Evolutionary conservation across 1,140 invertebrate genomes (phyloP), one percentile per base, ranked within the genome.

Genomic region (Eurosta solidaginis): DNA sequence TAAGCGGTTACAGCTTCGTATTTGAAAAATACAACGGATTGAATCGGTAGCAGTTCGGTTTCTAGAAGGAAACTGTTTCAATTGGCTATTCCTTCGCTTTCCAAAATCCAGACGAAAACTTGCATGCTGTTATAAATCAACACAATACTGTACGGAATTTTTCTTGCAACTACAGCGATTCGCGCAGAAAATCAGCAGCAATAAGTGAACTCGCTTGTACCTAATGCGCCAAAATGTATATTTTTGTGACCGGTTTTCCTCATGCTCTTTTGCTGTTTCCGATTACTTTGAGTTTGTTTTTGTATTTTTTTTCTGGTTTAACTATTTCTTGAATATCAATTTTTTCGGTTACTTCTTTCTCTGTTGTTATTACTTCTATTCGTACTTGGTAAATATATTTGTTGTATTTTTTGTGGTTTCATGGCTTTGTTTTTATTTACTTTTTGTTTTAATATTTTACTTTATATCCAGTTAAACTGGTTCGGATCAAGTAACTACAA

Each of bases 221-320:
- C n/a, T n/a, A n/a, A n/a, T n/a, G n/a, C n/a, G n/a, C n/a, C n/a
- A n/a, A n/a, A n/a, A n/a, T n/a, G n/a, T n/a, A 68, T 68, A 42
- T 68, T 40, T 68, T 68, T 68, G 59, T 10, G 59, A 68, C 59
- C 33, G 59, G 59, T 68, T 68, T 68, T 68, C 40, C 59, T 68
- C n/a, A n/a, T 40, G 59, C 7, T 40, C 33, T 36, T 20, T 36
- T 40, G 6, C n/a, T 40, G 17, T 68, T 40, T 40, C 5, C 22
- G 33, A 68, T 68, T 68, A 40, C 33, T 68, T 68, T 68, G 33
- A 17, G n/a, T 20, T 68, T 68, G 12, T n/a, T 47, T 47, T 14
- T 47, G 45, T 59, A 27, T 40, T 42, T 68, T 68, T 68, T n/a
- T n/a, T n/a, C n/a, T n/a, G n/a, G n/a, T n/a, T n/a, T n/a, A n/a